phyloP scores from a whole-genome alignment of 2,888 invertebrate genomes.

The Caenorhabditis sp. region DNA sequence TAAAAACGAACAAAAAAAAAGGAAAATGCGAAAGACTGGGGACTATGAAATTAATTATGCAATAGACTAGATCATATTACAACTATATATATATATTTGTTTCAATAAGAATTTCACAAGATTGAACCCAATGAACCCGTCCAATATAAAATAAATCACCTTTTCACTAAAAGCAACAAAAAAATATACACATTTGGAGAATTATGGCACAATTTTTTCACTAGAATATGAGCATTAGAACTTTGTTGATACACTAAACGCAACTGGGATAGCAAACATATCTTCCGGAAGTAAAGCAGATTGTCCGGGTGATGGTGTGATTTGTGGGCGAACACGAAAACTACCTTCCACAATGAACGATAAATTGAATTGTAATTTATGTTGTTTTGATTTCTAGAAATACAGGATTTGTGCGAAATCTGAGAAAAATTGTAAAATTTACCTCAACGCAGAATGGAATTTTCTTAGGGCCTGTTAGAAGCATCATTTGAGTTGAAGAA shows the following conservation, averaged over 20 bases:
- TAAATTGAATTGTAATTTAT: conserved; percentile 8
- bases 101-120: too few relatives aligned
- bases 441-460: conserved; percentile 58
- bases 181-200: not conserved
- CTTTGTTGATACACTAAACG: conserved; percentile 49
- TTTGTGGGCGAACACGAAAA: conserved; percentile 53
- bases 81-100: not conserved
- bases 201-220: not conserved
- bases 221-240: conserved; percentile 7
- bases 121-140: not conserved
- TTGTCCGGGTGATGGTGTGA: conserved; percentile 45
- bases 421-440: conserved; percentile 7
- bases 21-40: not conserved
- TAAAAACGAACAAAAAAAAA: not conserved
- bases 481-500: conserved; percentile 53
- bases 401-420: not conserved
- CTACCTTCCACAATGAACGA: conserved; percentile 65
- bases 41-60: not conserved
- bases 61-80: not conserved
- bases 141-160: not conserved
- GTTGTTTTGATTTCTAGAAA: not conserved
- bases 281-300: conserved; percentile 42
- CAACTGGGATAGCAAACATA: conserved; percentile 50
- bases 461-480: conserved; percentile 52
- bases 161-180: not conserved